phyloP scores from a whole-genome alignment of 1,140 invertebrate genomes.

The Onthophagus taurus region DNA sequence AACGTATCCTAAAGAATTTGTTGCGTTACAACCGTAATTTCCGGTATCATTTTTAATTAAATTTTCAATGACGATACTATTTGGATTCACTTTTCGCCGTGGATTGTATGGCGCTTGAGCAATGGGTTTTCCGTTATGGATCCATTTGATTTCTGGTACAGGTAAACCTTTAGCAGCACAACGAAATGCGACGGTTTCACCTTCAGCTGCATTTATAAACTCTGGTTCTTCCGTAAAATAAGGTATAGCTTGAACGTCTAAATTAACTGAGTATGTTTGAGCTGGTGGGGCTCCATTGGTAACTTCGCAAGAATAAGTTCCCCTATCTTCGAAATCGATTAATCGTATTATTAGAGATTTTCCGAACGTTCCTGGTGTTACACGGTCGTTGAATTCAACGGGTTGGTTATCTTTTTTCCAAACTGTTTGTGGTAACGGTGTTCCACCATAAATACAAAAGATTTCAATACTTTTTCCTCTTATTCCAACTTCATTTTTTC shows the following conservation, averaged over 20 bases:
- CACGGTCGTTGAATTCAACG: constrained; percentile 59
- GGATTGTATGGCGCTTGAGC: constrained; percentile 64
- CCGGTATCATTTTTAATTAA: constrained; percentile 86
- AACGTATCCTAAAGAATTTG: constrained; percentile 94
- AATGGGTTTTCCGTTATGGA: constrained; percentile 89
- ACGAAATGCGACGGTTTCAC: constrained; percentile 75
- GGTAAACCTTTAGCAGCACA: constrained; percentile 86
- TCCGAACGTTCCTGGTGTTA: constrained; percentile 81
- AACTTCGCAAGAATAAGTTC: constrained; percentile 81
- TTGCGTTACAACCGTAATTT: constrained; percentile 98
- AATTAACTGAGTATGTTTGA: constrained; percentile 72
- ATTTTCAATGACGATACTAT: constrained; percentile 74
- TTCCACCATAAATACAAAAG: constrained; percentile 86
- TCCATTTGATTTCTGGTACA: constrained; percentile 88
- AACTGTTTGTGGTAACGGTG: constrained; percentile 69
- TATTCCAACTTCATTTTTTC: constrained; percentile 75
- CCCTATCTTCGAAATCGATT: constrained; percentile 77
- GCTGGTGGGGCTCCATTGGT: constrained; percentile 81
- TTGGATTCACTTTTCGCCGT: constrained; percentile 54
- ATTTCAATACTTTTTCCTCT: constrained; percentile 72
- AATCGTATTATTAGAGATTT: constrained; percentile 83
- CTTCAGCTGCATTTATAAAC: constrained; percentile 81
- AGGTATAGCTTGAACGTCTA: constrained; percentile 74
- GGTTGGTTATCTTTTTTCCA: constrained; percentile 73
- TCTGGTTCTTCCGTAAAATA: constrained; percentile 91